Evolutionary conservation across 1,140 invertebrate species (phyloP).

Genomic region (Myzus persicae): DNA sequence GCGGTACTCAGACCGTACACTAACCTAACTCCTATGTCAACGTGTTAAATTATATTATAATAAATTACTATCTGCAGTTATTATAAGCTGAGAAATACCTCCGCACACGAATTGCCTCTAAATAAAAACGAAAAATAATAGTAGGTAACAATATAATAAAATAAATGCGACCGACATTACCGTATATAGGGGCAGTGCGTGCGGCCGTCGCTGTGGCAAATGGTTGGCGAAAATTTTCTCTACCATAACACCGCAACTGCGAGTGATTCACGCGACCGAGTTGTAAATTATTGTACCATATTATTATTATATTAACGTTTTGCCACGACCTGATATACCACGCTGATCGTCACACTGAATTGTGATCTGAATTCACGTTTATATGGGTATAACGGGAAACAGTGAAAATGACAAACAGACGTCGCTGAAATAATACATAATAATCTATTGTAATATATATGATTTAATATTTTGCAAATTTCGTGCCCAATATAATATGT

Average conservation of each 20-base stretch:
- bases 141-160: neutral
- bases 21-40: no score
- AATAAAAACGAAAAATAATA: neutral
- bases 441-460: neutral
- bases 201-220: neutral
- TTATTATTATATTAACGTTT: neutral
- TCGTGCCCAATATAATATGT: neutral
- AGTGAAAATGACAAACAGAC: neutral
- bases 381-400: neutral
- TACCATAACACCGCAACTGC: neutral
- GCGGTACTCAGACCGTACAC: no score
- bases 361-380: neutral
- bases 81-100: no score
- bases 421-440: neutral
- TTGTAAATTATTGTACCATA: neutral
- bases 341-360: neutral
- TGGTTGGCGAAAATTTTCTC: neutral
- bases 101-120: no score
- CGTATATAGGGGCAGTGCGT: neutral
- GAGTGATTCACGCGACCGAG: neutral
- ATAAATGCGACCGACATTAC: neutral
- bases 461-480: neutral
- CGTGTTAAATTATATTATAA: no score
- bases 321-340: neutral
- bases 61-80: no score